Evolutionary conservation across 2,113 vertebrate species (phyloP), one percentile per base, ranked within the genome.

Genomic region (Zootoca vivipara): DNA sequence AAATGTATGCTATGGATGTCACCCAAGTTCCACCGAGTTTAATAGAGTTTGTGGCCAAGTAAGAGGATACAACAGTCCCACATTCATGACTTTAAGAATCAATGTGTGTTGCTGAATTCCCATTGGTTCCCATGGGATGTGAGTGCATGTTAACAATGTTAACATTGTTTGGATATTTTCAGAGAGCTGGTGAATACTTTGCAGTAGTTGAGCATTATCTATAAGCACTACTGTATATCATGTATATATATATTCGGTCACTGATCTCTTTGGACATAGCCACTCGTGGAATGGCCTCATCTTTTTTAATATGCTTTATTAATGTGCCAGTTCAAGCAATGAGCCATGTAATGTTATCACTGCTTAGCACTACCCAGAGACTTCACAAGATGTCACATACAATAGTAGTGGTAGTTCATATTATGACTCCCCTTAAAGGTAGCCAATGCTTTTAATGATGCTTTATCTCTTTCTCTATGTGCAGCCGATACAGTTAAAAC

Each of bases 401-500:
- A 82, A 84, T 4, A 82, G 46, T 58, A 75, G 80, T 74, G 91
- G 7, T 3, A 86, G 87, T 93, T 92, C 69, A 70, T 67, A 56
- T 42, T 86, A 90, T 2, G 22, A 78, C 83, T 92, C 92, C 87
- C 87, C 1, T 56, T 70, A 65, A 85, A 81, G 42, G 89, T 2
- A 35, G 24, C 5, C 13, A 1, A 16, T 67, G n/a, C 0, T 90
- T 90, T 94, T 77, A 89, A 85, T 77, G 86, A 81, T 82, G 42
- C 7, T 92, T 94, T 28, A 33, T 85, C 77, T 72, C 77, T 72
- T 40, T 87, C 73, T 94, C 83, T 84, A 24, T 89, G 28, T 74
- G 79, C 90, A 94, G 65, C 6, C 70, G 15, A 78, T 90, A 8
- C 3, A 26, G 62, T 88, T 88, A 85, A 70, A 82, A 82, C 91